A percentile compares a stretch with the other conserved stretches of the same genome.
These are phyloP conservation scores for Danaus melanippus DNA, from an alignment of 1,140 invertebrate genomes.

Conservation along the genomic window DNA sequence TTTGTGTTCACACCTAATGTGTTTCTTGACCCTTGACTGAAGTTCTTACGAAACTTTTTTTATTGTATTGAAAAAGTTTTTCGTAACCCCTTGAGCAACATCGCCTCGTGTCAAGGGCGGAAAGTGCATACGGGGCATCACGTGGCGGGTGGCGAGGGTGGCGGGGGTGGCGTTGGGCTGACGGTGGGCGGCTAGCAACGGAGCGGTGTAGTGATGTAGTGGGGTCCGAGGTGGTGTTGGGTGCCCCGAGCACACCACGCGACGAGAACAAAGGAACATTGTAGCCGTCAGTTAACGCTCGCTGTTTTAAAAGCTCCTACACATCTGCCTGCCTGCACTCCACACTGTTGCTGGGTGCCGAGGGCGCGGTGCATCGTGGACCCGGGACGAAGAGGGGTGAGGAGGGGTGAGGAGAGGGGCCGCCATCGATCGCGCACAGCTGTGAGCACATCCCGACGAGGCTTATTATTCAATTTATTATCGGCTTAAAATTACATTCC, in stretches of 20 bases:
- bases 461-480: no score
- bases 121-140: slow-evolving; percentile 8
- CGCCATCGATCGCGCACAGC: neutral
- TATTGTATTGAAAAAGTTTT: slow-evolving; percentile 4
- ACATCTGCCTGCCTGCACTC: slow-evolving; percentile 5
- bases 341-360: no score
- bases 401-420: neutral
- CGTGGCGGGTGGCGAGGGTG: no score
- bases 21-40: no score
- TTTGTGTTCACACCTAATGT: no score
- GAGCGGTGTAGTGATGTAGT: slow-evolving; percentile 1
- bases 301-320: slow-evolving; percentile 7
- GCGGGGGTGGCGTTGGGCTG: neutral
- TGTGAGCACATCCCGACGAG: no score
- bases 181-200: slow-evolving; percentile 14
- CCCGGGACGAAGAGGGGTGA: neutral
- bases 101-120: slow-evolving; percentile 18
- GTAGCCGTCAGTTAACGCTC: slow-evolving; percentile 15
- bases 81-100: slow-evolving; percentile 6
- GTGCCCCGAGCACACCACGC: neutral
- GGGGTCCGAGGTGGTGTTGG: no score
- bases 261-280: slow-evolving; percentile 14
- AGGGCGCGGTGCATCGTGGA: neutral
- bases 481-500: no score
- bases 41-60: neutral